Conservation (phyloP, 1,140 invertebrate species). For the Eubasilissa regina region DNA sequence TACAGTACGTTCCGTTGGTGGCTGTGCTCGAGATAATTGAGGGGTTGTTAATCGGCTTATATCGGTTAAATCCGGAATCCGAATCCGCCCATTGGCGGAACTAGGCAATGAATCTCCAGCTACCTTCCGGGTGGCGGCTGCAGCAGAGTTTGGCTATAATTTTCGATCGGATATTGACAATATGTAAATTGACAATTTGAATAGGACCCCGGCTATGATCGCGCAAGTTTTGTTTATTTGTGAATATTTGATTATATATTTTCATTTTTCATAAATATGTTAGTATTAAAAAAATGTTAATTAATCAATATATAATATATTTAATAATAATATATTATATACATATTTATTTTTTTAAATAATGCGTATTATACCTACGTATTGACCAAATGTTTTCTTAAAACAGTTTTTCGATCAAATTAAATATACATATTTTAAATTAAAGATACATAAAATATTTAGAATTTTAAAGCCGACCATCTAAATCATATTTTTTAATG, state of each 20-base stretch:
- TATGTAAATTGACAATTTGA: constrained; percentile 60
- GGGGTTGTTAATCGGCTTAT: constrained; percentile 61
- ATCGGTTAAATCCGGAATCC: constrained; percentile 56
- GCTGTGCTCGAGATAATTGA: constrained; percentile 52
- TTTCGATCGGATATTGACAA: constrained; percentile 56
- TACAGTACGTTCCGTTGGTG: constrained; percentile 6
- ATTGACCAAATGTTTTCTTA: too few relatives aligned
- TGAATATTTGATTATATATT: too few relatives aligned
- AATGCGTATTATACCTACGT: too few relatives aligned
- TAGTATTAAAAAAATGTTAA: not conserved
- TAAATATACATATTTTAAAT: too few relatives aligned
- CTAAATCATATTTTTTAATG: too few relatives aligned
- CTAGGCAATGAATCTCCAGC: constrained; percentile 51
- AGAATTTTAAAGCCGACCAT: too few relatives aligned
- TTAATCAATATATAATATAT: too few relatives aligned
- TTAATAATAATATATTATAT: too few relatives aligned
- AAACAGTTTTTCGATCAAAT: too few relatives aligned
- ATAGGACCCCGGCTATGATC: constrained; percentile 19
- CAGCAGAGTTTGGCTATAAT: constrained; percentile 47
- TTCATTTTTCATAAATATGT: not conserved
- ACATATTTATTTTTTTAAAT: too few relatives aligned
- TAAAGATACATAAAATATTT: too few relatives aligned
- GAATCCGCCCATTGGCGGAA: constrained; percentile 51
- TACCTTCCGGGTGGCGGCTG: constrained; percentile 23
- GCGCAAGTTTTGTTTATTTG: constrained; percentile 2